phyloP scores from a whole-genome alignment of 2,888 invertebrate genomes.

The Drosophila pseudotalamancana region DNA sequence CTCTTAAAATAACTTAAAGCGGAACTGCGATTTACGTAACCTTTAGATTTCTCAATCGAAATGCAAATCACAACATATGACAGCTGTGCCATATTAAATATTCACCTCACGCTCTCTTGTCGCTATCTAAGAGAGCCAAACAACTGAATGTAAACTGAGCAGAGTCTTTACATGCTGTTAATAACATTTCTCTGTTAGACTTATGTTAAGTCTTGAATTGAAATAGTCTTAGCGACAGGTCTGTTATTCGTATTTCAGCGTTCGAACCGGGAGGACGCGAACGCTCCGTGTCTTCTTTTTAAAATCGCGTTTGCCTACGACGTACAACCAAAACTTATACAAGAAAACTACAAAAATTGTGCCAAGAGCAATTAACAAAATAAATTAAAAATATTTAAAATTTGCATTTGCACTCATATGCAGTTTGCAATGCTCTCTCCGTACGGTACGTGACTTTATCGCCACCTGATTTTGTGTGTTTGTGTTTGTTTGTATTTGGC shows the following conservation, averaged over 20 bases:
- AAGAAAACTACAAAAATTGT: slow-evolving; percentile 12
- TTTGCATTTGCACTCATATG: slow-evolving; percentile 22
- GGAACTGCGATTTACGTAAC: neutral
- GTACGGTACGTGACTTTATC: slow-evolving; percentile 45
- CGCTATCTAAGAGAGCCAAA: neutral
- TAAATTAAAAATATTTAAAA: slow-evolving; percentile 19
- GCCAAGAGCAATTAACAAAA: slow-evolving; percentile 16
- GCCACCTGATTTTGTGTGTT: slow-evolving; percentile 35
- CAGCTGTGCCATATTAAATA: neutral
- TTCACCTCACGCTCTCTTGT: neutral
- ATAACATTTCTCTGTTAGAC: neutral
- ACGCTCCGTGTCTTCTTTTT: slow-evolving; percentile 1
- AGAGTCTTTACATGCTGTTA: neutral
- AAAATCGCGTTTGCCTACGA: slow-evolving; percentile 3
- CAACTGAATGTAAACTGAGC: neutral
- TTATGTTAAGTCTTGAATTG: neutral
- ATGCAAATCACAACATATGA: too few species aligned
- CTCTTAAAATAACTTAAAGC: neutral
- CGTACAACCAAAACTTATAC: slow-evolving; percentile 2
- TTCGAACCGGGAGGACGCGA: neutral
- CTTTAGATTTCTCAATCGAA: neutral
- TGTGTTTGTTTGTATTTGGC: slow-evolving; percentile 23
- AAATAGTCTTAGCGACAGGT: too few species aligned
- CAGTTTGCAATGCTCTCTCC: slow-evolving; percentile 57
- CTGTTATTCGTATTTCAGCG: neutral